A percentile compares a stretch with the other conserved stretches of the same genome.
Evolutionary conservation across 2,888 invertebrate genomes (phyloP).

Genomic region (Agonopterix alstromeriana): DNA sequence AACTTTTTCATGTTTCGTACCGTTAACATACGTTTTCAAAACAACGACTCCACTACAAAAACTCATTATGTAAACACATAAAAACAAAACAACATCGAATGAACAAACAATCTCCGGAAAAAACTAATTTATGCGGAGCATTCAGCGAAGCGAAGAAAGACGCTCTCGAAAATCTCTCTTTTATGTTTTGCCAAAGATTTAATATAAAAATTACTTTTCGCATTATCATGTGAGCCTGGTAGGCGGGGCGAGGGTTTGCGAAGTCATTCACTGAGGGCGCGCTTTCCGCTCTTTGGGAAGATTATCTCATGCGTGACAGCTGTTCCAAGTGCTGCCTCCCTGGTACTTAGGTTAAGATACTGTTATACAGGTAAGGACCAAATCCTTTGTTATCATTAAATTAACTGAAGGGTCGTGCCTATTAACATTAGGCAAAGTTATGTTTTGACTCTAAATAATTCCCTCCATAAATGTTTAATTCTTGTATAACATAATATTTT

Average conservation of each 20-base stretch:
- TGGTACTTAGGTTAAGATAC: constrained; percentile 35
- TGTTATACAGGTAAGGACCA: constrained; percentile 1
- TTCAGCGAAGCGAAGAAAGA: constrained; percentile 48
- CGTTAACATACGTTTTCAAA: constrained; percentile 17
- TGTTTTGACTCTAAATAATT: background rate
- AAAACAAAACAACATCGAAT: constrained; percentile 53
- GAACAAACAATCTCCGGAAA: constrained; percentile 66
- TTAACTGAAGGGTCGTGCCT: background rate
- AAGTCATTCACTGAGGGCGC: constrained; percentile 38
- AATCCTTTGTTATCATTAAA: constrained; percentile 6
- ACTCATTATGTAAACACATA: constrained; percentile 56
- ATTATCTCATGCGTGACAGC: constrained; percentile 71
- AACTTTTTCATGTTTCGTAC: constrained; percentile 6
- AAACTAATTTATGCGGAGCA: constrained; percentile 71
- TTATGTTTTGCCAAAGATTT: constrained; percentile 70
- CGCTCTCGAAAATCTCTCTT: constrained; percentile 54
- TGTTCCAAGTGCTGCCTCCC: constrained; percentile 39
- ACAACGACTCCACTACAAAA: constrained; percentile 16
- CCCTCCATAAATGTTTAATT: no score
- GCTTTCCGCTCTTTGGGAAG: constrained; percentile 42
- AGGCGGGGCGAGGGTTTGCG: constrained; percentile 37
- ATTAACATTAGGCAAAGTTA: background rate
- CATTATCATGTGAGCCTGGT: constrained; percentile 66
- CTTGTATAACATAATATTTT: no score
- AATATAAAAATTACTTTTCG: constrained; percentile 72